Base-by-base conservation (phyloP, 2,113 vertebrate species). In the Gadus chalcogrammus region DNA sequence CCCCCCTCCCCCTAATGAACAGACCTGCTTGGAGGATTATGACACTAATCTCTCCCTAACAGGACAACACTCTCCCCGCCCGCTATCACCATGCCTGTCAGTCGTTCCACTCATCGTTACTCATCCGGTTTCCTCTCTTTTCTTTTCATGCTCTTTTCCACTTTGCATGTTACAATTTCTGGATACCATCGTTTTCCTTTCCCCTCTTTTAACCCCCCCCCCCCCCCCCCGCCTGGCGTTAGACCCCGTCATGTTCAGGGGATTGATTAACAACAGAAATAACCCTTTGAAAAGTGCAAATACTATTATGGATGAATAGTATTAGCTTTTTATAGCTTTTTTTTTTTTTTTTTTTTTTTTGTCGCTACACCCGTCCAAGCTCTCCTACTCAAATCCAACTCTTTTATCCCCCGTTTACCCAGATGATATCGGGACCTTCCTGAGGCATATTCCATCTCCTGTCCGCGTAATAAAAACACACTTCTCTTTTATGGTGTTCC, bases 21-120 rank as follows among this genome's bases (percentile, higher is more conserved):
- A 48, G 38, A 11, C 38, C 38, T 48, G 42, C 42, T 12, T 48
- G 42, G 42, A 71, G 80, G 79, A 82, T 85, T 86, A 82, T 75
- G 70, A 78, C 62, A 76, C 78, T 85, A 80, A 77, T 77, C 74
- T 86, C 69, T 79, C 42, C 17, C 70, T 73, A 76, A 71, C 82
- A 82, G 81, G 72, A 74, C 68, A 67, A 24, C 64, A 74, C 68
- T 70, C 68, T 48, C 55, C 55, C 55, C 3, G 1, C 55, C 16
- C 55, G 5, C 55, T 58, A 5, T 69, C 74, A 70, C 66, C 67
- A 58, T 64, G 28, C 65, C 28, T 17, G 15, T 52, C 62, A 48
- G 42, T 64, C 35, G 61, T 24, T 70, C 62, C 68, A 22, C n/a
- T 35, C 22, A 61, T n/a, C 42, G 15, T 48, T 15, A n/a, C 68